phyloP scores from a whole-genome alignment of 2,888 invertebrate genomes.

The Apodemia hepburni region DNA sequence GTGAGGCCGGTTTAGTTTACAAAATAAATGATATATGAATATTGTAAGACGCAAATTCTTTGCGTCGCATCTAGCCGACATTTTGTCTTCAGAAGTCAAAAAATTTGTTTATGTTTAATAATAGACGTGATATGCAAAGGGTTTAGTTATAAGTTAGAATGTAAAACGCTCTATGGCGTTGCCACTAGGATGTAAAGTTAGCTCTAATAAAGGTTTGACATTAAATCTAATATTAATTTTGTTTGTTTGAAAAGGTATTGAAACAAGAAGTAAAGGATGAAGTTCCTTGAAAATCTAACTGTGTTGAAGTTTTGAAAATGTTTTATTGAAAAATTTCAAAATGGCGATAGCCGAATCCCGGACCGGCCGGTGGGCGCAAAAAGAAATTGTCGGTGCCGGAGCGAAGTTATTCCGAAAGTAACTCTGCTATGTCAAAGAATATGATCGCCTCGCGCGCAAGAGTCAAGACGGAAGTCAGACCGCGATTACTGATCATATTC shows the following conservation, averaged over 20 bases:
- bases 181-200: constrained; percentile 73
- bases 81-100: constrained; percentile 14
- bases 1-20: constrained; percentile 25
- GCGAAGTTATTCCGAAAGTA: constrained; percentile 49
- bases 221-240: constrained; percentile 85
- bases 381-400: constrained; percentile 49
- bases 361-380: constrained; percentile 52
- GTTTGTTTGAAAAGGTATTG: constrained; percentile 92
- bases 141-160: constrained; percentile 63
- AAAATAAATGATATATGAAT: constrained; percentile 29
- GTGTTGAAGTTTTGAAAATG: constrained; percentile 79
- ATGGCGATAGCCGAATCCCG: constrained; percentile 61
- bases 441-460: constrained; percentile 58
- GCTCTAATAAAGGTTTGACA: constrained; percentile 72
- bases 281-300: constrained; percentile 81
- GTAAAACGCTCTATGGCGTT: constrained; percentile 52
- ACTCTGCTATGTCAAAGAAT: constrained; percentile 67
- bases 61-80: constrained; percentile 17
- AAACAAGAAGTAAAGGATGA: constrained; percentile 92
- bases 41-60: constrained; percentile 34
- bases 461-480: constrained; percentile 56
- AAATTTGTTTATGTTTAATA: constrained; percentile 34
- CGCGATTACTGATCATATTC: constrained; percentile 65
- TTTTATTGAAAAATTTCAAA: constrained; percentile 74
- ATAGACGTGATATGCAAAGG: constrained; percentile 51